Percentiles rank a stretch among this genome's conserved stretches.
Evolutionary conservation across 2,888 invertebrate species (phyloP).

Genomic region (Caradrina kadenii): DNA sequence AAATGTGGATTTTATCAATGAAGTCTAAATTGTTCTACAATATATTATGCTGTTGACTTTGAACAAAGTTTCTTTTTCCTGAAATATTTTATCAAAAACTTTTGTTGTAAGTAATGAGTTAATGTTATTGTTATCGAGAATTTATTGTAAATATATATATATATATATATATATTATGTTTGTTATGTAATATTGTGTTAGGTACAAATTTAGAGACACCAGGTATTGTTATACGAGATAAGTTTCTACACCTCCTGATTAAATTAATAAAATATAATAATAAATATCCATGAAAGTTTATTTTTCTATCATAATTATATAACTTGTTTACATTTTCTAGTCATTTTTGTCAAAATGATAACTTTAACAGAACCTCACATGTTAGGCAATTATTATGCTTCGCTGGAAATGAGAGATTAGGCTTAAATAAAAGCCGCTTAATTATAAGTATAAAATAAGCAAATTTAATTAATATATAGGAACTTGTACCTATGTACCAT

Average conservation of each 20-base stretch:
- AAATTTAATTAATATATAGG: constrained; percentile 55
- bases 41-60: constrained; percentile 31
- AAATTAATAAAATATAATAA: constrained; percentile 38
- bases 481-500: constrained; percentile 58
- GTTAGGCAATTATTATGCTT: constrained; percentile 54
- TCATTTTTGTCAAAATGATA: constrained; percentile 53
- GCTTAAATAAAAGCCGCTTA: constrained; percentile 64
- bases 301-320: constrained; percentile 37
- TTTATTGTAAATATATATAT: constrained; percentile 15
- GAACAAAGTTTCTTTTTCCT: constrained; percentile 1
- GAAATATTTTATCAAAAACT: constrained; percentile 12
- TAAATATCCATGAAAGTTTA: constrained; percentile 38
- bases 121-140: constrained; percentile 33
- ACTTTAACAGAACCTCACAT: constrained; percentile 28
- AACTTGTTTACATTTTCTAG: constrained; percentile 58
- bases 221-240: constrained; percentile 26
- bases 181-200: constrained; percentile 17
- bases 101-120: constrained; percentile 22
- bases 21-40: constrained; percentile 44
- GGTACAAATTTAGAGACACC: constrained; percentile 32
- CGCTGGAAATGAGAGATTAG: constrained; percentile 65
- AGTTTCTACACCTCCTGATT: constrained; percentile 41
- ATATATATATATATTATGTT: constrained; percentile 17
- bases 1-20: constrained; percentile 40
- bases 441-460: constrained; percentile 61